Evolutionary conservation across 2,113 vertebrate genomes (phyloP), one percentile per base, ranked within the genome.

Genomic region (Myanophis thanlyinensis): DNA sequence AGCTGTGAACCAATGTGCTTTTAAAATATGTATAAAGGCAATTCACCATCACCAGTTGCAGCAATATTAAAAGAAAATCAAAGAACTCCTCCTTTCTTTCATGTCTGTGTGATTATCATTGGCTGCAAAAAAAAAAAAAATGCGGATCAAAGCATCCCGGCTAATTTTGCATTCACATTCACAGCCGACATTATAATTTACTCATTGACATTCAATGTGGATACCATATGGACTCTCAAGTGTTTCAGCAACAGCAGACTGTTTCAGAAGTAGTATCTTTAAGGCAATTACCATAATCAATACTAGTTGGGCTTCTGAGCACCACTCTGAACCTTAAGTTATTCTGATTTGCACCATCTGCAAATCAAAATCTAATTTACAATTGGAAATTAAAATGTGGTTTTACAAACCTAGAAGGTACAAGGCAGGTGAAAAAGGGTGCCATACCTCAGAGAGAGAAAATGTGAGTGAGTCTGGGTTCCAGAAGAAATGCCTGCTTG

Each of bases 51-150:
- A 84, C 49, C 85, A 88, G 51, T 15, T 46, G 52, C 56, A 56
- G 35, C 49, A 46, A 90, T 62, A 88, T 62, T 90, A 48, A 92
- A 87, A 51, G 59, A 91, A 80, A 53, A 89, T 88, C 90, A 85
- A 92, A 92, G 40, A 53, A 25, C 47, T 92, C 23, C 46, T 48
- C 4, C 13, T 90, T 90, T 90, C 88, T 92, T 94, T 92, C 85
- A 93, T 94, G 30, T n/a, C 85, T 90, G 27, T 6, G 53, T 92
- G 89, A 85, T 47, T 86, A 92, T 53, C 30, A 84, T 87, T 88
- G 93, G 20, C 85, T 88, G 91, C 85, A n/a, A 88, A 90, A 35
- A 92, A 94, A 91, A 27, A 88, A 90, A 67, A 94, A 94, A 90
- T 90, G 52, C 35, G 92, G 25, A 91, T 94, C 89, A 91, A 92